phyloP scores from a whole-genome alignment of 2,888 invertebrate species.

The Leptogaster cylindrica region DNA sequence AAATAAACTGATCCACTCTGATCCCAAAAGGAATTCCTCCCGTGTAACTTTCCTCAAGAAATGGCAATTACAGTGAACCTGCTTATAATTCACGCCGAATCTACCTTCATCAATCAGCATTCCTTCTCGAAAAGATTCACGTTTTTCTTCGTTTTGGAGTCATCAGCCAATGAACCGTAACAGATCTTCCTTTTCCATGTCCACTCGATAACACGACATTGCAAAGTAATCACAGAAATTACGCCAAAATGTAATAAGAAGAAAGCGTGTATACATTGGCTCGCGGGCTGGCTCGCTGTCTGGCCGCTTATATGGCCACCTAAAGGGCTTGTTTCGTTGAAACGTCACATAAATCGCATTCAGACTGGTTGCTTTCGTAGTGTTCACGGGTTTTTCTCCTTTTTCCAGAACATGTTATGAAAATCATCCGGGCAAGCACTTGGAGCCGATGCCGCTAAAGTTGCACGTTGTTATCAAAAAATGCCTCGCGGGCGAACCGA shows the following conservation, averaged over 20 bases:
- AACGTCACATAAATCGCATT: constrained; percentile 41
- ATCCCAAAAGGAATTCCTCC: no score
- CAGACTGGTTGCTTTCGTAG: constrained; percentile 27
- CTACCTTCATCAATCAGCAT: no score
- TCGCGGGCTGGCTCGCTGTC: not conserved
- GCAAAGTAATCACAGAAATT: constrained; percentile 32
- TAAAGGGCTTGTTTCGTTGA: constrained; percentile 43
- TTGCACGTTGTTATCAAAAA: constrained; percentile 33
- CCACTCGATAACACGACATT: constrained; percentile 33
- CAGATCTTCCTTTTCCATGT: constrained; percentile 32
- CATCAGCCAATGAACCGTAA: constrained; percentile 32
- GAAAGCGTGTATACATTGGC: constrained; percentile 14
- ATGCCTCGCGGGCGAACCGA: constrained; percentile 9
- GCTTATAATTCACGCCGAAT: no score
- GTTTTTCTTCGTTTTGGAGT: no score
- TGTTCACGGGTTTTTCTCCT: constrained; percentile 36
- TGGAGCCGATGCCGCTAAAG: constrained; percentile 8
- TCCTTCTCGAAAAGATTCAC: no score
- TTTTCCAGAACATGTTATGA: constrained; percentile 36
- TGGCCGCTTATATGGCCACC: constrained; percentile 25
- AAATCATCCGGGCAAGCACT: constrained; percentile 20
- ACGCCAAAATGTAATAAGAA: constrained; percentile 35
- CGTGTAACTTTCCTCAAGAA: no score
- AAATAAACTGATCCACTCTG: no score
- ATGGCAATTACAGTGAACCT: no score